These are phyloP conservation scores for Phasia obesa DNA, from an alignment of 2,888 invertebrate genomes.

Conservation along the genomic window DNA sequence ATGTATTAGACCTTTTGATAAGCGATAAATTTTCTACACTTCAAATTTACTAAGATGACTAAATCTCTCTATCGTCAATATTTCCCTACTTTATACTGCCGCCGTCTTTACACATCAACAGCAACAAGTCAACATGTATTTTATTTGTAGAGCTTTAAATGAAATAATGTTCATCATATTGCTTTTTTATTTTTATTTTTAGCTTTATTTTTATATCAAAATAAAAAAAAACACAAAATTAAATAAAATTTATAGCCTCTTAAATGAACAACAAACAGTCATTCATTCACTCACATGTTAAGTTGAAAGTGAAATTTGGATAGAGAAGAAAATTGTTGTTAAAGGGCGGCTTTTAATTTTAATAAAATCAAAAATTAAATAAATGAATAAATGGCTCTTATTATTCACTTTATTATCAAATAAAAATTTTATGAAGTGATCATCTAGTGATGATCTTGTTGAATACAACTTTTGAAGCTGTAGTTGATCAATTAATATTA, in stretches of 20 bases:
- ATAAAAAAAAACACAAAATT: slow-evolving; percentile 2
- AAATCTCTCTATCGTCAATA: not conserved
- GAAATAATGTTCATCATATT: slow-evolving; percentile 27
- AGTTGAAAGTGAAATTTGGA: slow-evolving; percentile 17
- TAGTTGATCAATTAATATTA: too few species aligned
- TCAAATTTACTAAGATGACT: not conserved
- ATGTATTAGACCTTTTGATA: not conserved
- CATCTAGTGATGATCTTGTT: too few species aligned
- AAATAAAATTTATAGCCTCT: slow-evolving; percentile 40
- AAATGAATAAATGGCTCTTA: not conserved
- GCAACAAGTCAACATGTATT: slow-evolving; percentile 4
- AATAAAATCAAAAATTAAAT: too few species aligned
- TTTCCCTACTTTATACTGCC: not conserved
- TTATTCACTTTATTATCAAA: too few species aligned
- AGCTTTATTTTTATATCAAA: slow-evolving; percentile 27
- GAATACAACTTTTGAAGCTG: too few species aligned
- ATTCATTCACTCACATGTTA: slow-evolving; percentile 16
- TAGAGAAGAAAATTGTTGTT: not conserved
- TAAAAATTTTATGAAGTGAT: too few species aligned
- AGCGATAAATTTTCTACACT: not conserved
- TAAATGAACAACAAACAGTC: slow-evolving; percentile 34
- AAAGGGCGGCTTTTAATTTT: not conserved
- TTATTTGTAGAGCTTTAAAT: slow-evolving; percentile 35
- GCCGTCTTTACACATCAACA: not conserved
- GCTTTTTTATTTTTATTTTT: slow-evolving; percentile 13